These are phyloP conservation scores for Hormaphis cornu DNA, from an alignment of 1,140 invertebrate genomes.

Conservation along the genomic window DNA sequence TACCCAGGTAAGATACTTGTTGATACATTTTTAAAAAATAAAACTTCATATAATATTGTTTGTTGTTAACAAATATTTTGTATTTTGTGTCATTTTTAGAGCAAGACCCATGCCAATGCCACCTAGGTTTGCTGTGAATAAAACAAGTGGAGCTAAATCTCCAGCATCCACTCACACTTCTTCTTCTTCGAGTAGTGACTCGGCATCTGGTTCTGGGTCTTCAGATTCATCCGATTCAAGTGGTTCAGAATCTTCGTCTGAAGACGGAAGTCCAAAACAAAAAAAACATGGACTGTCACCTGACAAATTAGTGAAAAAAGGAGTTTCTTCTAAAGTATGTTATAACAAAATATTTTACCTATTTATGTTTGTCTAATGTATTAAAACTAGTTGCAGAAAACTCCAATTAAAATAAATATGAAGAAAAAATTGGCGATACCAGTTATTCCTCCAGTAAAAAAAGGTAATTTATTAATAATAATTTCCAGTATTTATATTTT, in stretches of 20 bases:
- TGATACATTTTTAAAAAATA: too few relatives aligned
- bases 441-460: background rate
- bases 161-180: constrained; percentile 4
- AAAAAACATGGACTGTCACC: background rate
- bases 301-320: background rate
- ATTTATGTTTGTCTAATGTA: background rate
- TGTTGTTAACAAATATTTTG: background rate
- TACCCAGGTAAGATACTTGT: background rate
- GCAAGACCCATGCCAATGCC: constrained; percentile 27
- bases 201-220: background rate
- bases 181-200: constrained; percentile 21
- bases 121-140: constrained; percentile 12
- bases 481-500: background rate
- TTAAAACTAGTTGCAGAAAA: background rate
- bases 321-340: background rate
- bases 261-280: constrained; percentile 8
- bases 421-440: constrained; percentile 12
- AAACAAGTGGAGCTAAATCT: background rate
- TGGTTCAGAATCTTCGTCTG: constrained; percentile 34
- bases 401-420: background rate
- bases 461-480: background rate
- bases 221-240: constrained; percentile 30
- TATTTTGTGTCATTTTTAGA: background rate
- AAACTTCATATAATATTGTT: too few relatives aligned
- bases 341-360: background rate